These are phyloP conservation scores for Chironomus striatipennis DNA, from an alignment of 1,140 invertebrate genomes.

Conservation along the genomic window DNA sequence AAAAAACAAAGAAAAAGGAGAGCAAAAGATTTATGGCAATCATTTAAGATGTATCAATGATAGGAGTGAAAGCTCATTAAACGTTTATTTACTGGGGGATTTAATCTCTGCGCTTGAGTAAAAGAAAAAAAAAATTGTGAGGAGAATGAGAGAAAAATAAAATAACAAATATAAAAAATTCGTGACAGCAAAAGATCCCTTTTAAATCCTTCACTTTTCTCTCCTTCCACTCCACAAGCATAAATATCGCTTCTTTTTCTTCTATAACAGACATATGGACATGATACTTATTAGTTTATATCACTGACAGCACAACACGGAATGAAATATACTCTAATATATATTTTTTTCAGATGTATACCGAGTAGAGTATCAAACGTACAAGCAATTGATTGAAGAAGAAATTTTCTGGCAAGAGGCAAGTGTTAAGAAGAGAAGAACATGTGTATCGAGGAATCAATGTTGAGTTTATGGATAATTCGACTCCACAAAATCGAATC, in stretches of 20 bases:
- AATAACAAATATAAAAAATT: not conserved
- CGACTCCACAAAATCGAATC: too few species aligned
- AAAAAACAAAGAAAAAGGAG: too few species aligned
- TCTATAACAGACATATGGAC: slow-evolving; percentile 6
- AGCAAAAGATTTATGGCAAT: not conserved
- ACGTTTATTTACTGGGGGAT: not conserved
- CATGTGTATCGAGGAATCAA: too few species aligned
- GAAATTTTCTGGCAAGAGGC: too few species aligned
- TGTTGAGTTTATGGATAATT: too few species aligned
- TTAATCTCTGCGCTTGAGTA: too few species aligned
- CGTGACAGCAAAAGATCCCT: not conserved
- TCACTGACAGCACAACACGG: slow-evolving; percentile 4
- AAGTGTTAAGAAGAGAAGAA: too few species aligned
- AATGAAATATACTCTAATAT: not conserved
- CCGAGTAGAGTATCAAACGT: too few species aligned
- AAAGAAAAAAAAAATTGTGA: too few species aligned
- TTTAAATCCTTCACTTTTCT: not conserved
- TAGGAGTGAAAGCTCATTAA: slow-evolving; percentile 8
- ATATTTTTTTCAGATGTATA: too few species aligned
- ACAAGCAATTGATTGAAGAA: too few species aligned
- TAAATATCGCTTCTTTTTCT: not conserved
- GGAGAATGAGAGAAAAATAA: not conserved
- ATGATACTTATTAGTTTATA: slow-evolving; percentile 22
- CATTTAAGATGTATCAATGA: slow-evolving; percentile 13
- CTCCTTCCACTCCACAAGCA: too few species aligned